Evolutionary conservation across 2,797 vertebrate genomes (phyloP).

Genomic region (Chelon labrosus): DNA sequence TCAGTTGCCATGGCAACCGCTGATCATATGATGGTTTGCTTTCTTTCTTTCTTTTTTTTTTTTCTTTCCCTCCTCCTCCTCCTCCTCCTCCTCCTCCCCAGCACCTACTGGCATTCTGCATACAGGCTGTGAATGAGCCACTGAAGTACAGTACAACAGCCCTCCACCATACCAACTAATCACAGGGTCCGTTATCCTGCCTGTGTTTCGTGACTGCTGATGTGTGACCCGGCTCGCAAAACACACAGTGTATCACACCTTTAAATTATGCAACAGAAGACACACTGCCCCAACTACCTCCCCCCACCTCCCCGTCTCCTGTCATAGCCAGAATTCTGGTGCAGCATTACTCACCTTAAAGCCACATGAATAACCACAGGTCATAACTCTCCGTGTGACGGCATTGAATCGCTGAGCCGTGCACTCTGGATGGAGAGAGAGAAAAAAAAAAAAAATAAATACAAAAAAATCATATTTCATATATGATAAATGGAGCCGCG

Average conservation of each 20-base stretch:
- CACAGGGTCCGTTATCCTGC: not conserved
- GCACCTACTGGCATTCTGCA: constrained; percentile 41
- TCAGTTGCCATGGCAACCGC: constrained; percentile 87
- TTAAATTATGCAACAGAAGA: constrained; percentile 59
- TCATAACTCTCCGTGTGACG: constrained; percentile 3
- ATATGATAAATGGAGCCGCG: constrained; percentile 3
- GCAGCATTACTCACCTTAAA: constrained; percentile 53
- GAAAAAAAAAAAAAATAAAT: not conserved
- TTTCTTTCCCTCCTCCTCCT: not conserved
- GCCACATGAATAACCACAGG: constrained; percentile 32
- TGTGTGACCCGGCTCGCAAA: constrained; percentile 28
- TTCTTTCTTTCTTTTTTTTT: constrained; percentile 43
- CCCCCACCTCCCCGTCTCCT: constrained; percentile 2
- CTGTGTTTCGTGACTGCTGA: constrained; percentile 6
- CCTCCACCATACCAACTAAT: constrained; percentile 22
- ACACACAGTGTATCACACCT: constrained; percentile 49
- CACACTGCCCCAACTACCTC: constrained; percentile 29
- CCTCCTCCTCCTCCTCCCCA: not conserved
- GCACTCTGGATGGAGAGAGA: not conserved
- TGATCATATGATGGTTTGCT: constrained; percentile 85
- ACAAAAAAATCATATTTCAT: constrained; percentile 6
- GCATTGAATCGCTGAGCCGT: not conserved
- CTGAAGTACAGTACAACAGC: constrained; percentile 25
- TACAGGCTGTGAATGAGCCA: constrained; percentile 56
- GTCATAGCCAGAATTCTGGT: constrained; percentile 26